Evolutionary conservation across 2,113 vertebrate species (phyloP), one percentile per base, ranked within the genome.

Genomic region (Xyrauchen texanus): DNA sequence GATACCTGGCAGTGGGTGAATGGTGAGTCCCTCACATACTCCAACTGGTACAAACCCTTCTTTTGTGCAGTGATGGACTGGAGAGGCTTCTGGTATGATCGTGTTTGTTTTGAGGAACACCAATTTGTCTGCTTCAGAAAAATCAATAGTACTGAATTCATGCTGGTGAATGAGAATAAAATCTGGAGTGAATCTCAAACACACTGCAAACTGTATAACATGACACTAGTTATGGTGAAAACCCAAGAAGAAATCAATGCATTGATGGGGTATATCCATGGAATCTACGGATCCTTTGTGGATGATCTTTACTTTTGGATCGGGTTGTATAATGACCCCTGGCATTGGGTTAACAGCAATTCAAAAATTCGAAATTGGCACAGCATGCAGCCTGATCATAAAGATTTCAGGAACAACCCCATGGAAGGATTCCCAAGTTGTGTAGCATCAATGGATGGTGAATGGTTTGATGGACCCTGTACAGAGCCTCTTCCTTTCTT

Each of bases 41-140:
- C 57, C 6, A 11, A 4, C 9, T 74, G 58, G 57, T 62, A 3
- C 10, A 21, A 0, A 7, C 0, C 3, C 16, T 62, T 62, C 3
- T 74, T 74, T 49, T 74, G 71, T 34, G 10, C 58, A 13, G 45
- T 51, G 45, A 74, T 74, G 11, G 71, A 62, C 16, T 51, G 58
- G 57, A 34, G 12, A 3, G 71, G 71, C 46, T 62, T 8, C 15
- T 74, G 58, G 71, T 10, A 74, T 62, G 58, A 62, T 15, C 10
- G 45, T 7, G 45, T 34, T 62, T 74, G 71, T 7, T 74, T 13
- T 74, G 58, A 51, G 15, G 2, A 62, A 61, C 9, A 74, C 7
- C 71, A 57, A 13, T 74, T 62, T 47, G 7, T 74, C 46, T 74
- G 71, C 71, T 49, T 62, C 4, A 61, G 9, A 49, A 4, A 62